These are phyloP conservation scores for Didymodactylos carnosus DNA, from an alignment of 2,888 invertebrate species.

Conservation along the genomic window DNA sequence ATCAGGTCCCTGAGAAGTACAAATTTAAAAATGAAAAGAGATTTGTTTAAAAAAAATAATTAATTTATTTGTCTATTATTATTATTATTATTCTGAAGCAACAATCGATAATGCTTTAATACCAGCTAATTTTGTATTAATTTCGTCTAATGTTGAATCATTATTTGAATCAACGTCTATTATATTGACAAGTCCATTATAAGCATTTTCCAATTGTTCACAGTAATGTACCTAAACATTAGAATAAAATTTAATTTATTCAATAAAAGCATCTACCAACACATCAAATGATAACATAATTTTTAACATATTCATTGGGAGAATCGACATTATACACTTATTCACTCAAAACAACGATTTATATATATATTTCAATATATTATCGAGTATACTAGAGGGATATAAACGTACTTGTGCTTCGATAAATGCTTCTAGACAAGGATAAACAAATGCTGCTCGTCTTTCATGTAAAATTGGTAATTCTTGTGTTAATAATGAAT, in stretches of 20 bases:
- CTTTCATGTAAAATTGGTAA: not conserved
- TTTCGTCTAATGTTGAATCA: not conserved
- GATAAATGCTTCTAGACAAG: not conserved
- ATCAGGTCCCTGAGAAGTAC: not conserved
- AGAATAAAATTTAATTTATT: not conserved
- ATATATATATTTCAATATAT: too few relatives aligned
- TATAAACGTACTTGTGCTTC: not conserved
- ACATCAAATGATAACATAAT: too few relatives aligned
- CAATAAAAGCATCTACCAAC: not conserved
- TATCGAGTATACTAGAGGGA: too few relatives aligned
- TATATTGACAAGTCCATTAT: not conserved
- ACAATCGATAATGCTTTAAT: not conserved
- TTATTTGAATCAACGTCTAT: not conserved
- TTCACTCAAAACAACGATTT: too few relatives aligned
- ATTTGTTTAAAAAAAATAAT: not conserved
- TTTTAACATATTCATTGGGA: too few relatives aligned
- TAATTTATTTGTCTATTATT: too few relatives aligned
- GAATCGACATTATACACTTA: too few relatives aligned
- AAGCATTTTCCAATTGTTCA: not conserved
- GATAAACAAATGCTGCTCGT: not conserved
- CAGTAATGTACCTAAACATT: not conserved
- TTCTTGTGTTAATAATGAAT: not conserved
- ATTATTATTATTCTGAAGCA: not conserved
- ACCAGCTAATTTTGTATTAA: not conserved
- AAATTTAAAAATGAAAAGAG: not conserved